These are phyloP conservation scores for Trachurus trachurus DNA, from an alignment of 2,797 vertebrate species.

Conservation along the genomic window DNA sequence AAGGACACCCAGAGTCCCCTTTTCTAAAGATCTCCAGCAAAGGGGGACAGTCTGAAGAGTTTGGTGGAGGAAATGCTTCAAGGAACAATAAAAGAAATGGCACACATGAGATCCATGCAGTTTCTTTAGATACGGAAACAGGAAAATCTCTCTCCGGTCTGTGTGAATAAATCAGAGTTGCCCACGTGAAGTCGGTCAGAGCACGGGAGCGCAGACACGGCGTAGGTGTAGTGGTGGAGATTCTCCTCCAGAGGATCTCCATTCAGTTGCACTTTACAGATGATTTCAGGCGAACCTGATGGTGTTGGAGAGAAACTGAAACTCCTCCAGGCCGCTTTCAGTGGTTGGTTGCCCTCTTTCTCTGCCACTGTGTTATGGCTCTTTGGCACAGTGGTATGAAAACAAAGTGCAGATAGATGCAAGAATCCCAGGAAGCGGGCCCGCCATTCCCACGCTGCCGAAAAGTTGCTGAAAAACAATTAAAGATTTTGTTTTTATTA, in stretches of 20 bases:
- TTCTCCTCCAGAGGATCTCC: conserved; percentile 29
- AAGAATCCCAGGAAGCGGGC: conserved; percentile 13
- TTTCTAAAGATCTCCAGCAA: conserved; percentile 6
- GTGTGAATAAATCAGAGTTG: conserved; percentile 43
- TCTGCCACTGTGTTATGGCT: conserved; percentile 43
- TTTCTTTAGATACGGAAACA: conserved; percentile 14
- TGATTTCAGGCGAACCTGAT: conserved; percentile 20
- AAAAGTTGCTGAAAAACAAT: no score
- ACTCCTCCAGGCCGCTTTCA: conserved; percentile 31
- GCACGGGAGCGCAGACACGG: conserved; percentile 49
- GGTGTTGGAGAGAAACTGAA: conserved; percentile 6
- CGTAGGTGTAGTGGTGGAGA: conserved; percentile 52
- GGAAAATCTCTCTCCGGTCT: conserved; percentile 31
- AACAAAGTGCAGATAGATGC: conserved; percentile 54
- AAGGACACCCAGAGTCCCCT: conserved; percentile 28
- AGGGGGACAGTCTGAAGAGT: conserved; percentile 8
- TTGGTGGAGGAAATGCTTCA: conserved; percentile 13
- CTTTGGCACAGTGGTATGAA: conserved; percentile 65
- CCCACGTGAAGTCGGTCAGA: conserved; percentile 54
- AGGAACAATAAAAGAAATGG: background rate
- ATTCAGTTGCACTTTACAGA: conserved; percentile 31
- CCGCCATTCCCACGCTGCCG: conserved; percentile 13
- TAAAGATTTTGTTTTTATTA: no score
- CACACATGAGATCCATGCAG: background rate
- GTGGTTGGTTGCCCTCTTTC: background rate